These are phyloP conservation scores for Odontamblyopus rebecca DNA, from an alignment of 2,797 vertebrate species.

Conservation along the genomic window DNA sequence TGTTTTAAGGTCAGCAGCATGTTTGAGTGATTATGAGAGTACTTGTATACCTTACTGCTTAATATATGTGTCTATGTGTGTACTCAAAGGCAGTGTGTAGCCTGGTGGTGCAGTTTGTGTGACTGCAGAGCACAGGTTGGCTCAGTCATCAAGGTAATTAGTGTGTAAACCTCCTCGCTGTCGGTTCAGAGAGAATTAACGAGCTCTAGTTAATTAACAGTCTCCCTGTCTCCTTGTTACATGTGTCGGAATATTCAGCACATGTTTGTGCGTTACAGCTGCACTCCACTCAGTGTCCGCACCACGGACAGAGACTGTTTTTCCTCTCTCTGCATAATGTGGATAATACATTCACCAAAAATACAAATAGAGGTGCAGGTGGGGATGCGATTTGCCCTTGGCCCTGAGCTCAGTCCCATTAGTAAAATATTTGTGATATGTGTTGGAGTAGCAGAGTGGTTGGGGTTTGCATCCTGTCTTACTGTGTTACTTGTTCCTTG, in stretches of 20 bases:
- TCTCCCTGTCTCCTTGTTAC: constrained; percentile 75
- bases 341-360: constrained; percentile 67
- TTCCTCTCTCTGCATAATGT: constrained; percentile 41
- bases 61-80: constrained; percentile 37
- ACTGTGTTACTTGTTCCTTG: background rate
- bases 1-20: constrained; percentile 46
- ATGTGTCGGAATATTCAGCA: constrained; percentile 78
- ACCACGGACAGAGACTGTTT: constrained; percentile 40
- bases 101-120: constrained; percentile 37
- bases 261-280: constrained; percentile 49
- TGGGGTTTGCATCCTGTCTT: background rate
- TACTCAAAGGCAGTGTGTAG: constrained; percentile 60
- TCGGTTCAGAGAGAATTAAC: constrained; percentile 82
- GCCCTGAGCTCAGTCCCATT: constrained; percentile 36
- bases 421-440: background rate
- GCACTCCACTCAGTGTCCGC: constrained; percentile 35
- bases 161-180: constrained; percentile 77
- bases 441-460: background rate
- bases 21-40: constrained; percentile 34
- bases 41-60: constrained; percentile 62
- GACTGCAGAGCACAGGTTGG: constrained; percentile 58
- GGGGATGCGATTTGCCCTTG: constrained; percentile 45
- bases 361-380: constrained; percentile 65
- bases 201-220: constrained; percentile 80
- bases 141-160: constrained; percentile 78